Percentiles rank a stretch among this genome's conserved stretches.
Conservation (phyloP, 2,797 vertebrate genomes). For the Argyrosomus regius region DNA sequence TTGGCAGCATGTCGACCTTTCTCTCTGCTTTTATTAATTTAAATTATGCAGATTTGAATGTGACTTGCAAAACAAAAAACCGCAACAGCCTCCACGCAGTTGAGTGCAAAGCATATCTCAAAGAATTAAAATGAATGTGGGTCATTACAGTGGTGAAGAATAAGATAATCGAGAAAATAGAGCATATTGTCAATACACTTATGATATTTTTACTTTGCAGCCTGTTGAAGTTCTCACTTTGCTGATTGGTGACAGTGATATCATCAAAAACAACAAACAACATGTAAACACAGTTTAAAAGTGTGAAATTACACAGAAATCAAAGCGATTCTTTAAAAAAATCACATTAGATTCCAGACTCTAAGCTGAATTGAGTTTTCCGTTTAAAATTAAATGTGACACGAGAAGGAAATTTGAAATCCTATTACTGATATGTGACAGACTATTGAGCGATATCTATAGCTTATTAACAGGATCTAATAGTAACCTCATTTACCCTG, state of each 20-base stretch:
- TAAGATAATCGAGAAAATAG: neutral
- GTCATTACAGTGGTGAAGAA: slow-evolving; percentile 5
- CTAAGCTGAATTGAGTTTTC: neutral
- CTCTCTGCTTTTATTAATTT: slow-evolving; percentile 4
- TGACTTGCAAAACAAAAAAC: slow-evolving; percentile 3
- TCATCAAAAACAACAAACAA: neutral
- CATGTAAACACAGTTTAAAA: neutral
- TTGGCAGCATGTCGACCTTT: slow-evolving; percentile 17
- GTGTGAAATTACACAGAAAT: slow-evolving; percentile 19
- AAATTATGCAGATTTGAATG: slow-evolving; percentile 8
- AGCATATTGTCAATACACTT: neutral
- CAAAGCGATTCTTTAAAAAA: slow-evolving; percentile 19
- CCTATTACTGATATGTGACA: neutral
- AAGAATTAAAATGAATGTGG: slow-evolving; percentile 24
- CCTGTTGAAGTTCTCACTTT: neutral
- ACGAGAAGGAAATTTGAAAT: neutral
- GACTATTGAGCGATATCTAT: neutral
- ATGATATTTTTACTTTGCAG: neutral
- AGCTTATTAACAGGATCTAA: neutral
- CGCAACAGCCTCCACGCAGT: neutral
- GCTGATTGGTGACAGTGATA: slow-evolving; percentile 24
- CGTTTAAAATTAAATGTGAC: slow-evolving; percentile 11
- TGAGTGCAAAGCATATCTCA: neutral
- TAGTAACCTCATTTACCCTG: slow-evolving; percentile 5
- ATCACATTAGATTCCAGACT: slow-evolving; percentile 8